Conservation (phyloP, 2,888 invertebrate species). For the Elysia crispata region DNA sequence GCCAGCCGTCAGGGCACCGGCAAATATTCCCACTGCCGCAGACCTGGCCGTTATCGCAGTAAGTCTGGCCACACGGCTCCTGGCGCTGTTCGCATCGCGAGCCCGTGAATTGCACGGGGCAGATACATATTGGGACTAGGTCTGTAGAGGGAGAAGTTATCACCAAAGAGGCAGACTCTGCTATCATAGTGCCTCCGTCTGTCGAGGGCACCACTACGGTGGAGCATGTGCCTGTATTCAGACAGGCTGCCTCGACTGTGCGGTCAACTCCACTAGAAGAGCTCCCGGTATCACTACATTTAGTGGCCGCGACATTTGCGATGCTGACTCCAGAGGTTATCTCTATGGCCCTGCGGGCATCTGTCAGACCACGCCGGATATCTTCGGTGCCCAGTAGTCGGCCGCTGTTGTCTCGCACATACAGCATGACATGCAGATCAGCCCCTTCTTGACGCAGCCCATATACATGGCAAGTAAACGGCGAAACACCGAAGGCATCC, state of each 20-base stretch:
- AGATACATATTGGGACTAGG: slow-evolving; percentile 89
- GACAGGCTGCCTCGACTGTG: slow-evolving; percentile 75
- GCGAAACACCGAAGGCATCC: slow-evolving; percentile 45
- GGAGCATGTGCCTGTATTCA: slow-evolving; percentile 76
- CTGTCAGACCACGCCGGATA: slow-evolving; percentile 47
- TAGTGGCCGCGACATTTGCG: slow-evolving; percentile 57
- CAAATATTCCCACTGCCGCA: slow-evolving; percentile 79
- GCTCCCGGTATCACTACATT: slow-evolving; percentile 81
- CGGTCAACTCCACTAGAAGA: no score
- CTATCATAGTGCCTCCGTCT: slow-evolving; percentile 62
- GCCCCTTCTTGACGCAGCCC: slow-evolving; percentile 50
- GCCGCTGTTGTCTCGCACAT: slow-evolving; percentile 78
- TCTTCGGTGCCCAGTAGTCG: slow-evolving; percentile 32
- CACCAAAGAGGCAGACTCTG: slow-evolving; percentile 88
- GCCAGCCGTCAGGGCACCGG: slow-evolving; percentile 66
- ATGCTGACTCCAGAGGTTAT: slow-evolving; percentile 57
- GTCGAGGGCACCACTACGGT: slow-evolving; percentile 58
- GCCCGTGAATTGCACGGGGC: slow-evolving; percentile 93
- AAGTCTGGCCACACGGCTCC: slow-evolving; percentile 94
- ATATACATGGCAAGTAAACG: slow-evolving; percentile 48
- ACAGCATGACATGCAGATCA: slow-evolving; percentile 68
- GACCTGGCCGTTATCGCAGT: slow-evolving; percentile 92
- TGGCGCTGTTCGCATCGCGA: slow-evolving; percentile 91
- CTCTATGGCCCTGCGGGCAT: slow-evolving; percentile 56
- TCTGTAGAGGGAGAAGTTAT: slow-evolving; percentile 89